Evolutionary conservation across 2,797 vertebrate species (phyloP), one percentile per base, ranked within the genome.

Genomic region (Telmatherina bonti): DNA sequence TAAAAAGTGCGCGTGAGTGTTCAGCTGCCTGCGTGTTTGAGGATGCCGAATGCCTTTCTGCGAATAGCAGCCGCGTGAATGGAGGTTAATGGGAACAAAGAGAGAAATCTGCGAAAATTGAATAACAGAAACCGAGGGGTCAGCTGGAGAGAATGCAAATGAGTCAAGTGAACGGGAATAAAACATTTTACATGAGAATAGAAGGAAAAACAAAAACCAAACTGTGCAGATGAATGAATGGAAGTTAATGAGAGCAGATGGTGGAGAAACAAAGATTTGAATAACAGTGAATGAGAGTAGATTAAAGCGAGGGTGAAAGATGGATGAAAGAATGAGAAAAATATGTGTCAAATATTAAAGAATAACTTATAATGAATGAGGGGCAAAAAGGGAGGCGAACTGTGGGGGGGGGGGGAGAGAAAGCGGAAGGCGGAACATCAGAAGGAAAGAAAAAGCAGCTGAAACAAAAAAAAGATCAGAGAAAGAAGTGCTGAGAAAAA

Each of bases 91-190:
- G 27, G 22, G 18, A 41, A 60, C 65, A 49, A 18, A 16, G 12
- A 31, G 29, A 3, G 18, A 33, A 60, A 51, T 70, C 27, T 22
- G 57, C 24, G 45, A 30, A 67, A 62, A 9, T n/a, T 36, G 24
- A 64, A 62, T 56, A 52, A 62, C 22, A 26, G 47, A 62, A 71
- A 43, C 27, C 1, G 35, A 57, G 53, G n/a, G 62, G 67, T 74
- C 62, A 67, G 53, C 62, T 35, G 53, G 51, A 45, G 33, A 58
- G 31, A 36, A 36, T 41, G 22, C 15, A 18, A 55, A 6, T 35
- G 36, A 66, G 15, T 8, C 8, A 31, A 33, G 31, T 15, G 16
- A 70, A 45, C 0, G 1, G 31, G 27, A 62, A 63, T 60, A 41
- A 53, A 56, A 62, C 24, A 55, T 27, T 38, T 45, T 38, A 55